Conservation (phyloP, 2,113 vertebrate genomes). For the Syngnathoides biaculeatus region DNA sequence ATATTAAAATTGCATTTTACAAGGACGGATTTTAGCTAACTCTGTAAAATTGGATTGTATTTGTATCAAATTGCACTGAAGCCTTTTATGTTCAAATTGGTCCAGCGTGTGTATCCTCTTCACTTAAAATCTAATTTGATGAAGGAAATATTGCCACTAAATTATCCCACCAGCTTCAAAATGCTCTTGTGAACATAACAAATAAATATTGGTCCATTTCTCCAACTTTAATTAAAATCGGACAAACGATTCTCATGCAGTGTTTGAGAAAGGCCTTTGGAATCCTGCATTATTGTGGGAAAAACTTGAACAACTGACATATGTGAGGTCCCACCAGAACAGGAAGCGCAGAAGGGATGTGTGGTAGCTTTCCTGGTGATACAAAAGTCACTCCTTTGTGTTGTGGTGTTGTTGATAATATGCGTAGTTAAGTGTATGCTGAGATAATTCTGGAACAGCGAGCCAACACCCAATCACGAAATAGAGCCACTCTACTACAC, state of each 20-base stretch:
- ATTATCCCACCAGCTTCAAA: neutral
- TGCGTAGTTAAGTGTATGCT: conserved; percentile 11
- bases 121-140: neutral
- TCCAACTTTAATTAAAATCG: neutral
- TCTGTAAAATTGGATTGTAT: too few species aligned
- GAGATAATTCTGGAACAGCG: conserved; percentile 38
- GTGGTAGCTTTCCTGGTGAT: conserved; percentile 37
- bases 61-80: too few species aligned
- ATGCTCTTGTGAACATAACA: neutral
- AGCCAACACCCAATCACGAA: conserved; percentile 36
- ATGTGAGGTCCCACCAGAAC: conserved; percentile 49
- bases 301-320: conserved; percentile 21
- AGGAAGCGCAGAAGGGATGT: conserved; percentile 41
- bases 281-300: conserved; percentile 24
- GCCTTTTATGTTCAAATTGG: neutral
- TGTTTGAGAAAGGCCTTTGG: conserved; percentile 5
- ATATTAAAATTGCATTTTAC: too few species aligned
- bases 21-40: too few species aligned
- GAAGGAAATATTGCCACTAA: neutral
- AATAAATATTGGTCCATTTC: neutral
- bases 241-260: neutral
- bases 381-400: conserved; percentile 37
- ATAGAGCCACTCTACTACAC: neutral
- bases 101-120: neutral
- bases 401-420: conserved; percentile 43